Conservation (phyloP, 2,888 invertebrate species). For the Dioctria linearis region DNA sequence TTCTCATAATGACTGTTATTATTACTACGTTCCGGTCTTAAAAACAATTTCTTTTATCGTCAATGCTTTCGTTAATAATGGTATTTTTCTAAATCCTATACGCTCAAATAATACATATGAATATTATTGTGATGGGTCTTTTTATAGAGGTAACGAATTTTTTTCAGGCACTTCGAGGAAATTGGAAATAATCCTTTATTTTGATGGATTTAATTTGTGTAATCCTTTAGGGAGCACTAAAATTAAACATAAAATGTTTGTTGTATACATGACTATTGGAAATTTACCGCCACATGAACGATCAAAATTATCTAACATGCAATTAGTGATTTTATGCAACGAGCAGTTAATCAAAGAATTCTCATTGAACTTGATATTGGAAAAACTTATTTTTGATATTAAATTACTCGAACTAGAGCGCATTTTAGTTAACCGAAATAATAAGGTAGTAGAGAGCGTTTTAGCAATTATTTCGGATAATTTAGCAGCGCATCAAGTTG, state of each 20-base stretch:
- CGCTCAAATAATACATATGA: neutral
- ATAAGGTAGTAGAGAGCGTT: neutral
- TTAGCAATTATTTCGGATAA: neutral
- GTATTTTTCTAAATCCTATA: neutral
- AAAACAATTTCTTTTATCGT: neutral
- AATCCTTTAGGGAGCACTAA: conserved; percentile 5
- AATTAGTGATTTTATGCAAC: neutral
- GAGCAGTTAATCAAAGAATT: neutral
- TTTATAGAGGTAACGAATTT: neutral
- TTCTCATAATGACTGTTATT: neutral
- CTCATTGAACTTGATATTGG: neutral
- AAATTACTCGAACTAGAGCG: neutral
- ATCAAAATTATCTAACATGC: neutral
- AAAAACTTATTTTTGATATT: neutral
- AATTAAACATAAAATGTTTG: neutral
- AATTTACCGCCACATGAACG: neutral
- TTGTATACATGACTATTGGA: neutral
- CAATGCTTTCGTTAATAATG: too few relatives aligned
- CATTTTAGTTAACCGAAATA: neutral
- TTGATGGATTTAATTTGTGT: neutral
- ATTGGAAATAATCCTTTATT: neutral
- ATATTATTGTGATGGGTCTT: neutral
- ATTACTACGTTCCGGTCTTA: neutral
- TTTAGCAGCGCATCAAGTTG: neutral
- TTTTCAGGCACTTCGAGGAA: neutral